These are phyloP conservation scores for Blera fallax DNA, from an alignment of 2,888 invertebrate species.

Conservation along the genomic window DNA sequence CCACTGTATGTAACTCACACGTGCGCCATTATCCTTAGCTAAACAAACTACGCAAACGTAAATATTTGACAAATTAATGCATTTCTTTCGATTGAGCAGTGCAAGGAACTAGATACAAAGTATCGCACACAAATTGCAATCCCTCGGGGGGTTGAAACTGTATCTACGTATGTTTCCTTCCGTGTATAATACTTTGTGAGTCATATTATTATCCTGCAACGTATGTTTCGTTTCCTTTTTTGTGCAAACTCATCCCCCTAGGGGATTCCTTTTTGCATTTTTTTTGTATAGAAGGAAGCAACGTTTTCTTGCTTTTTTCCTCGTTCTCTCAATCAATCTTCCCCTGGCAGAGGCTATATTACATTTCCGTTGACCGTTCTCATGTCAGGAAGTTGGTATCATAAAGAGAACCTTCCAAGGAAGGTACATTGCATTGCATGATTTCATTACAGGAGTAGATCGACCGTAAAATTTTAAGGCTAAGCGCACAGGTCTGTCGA, in stretches of 20 bases:
- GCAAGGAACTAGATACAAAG: constrained; percentile 9
- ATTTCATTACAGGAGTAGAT: constrained; percentile 41
- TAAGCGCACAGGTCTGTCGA: not conserved
- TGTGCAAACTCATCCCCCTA: constrained; percentile 52
- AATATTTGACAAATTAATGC: constrained; percentile 69
- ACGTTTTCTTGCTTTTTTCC: not conserved
- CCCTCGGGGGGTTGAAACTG: constrained; percentile 41
- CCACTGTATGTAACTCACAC: constrained; percentile 10
- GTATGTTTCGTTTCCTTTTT: constrained; percentile 29
- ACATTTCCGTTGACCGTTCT: constrained; percentile 53
- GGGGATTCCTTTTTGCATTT: constrained; percentile 44
- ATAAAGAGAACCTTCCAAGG: constrained; percentile 6
- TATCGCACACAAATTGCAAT: constrained; percentile 52
- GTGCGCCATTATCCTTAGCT: constrained; percentile 15
- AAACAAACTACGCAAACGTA: constrained; percentile 35
- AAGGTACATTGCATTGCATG: constrained; percentile 27
- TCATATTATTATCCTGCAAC: constrained; percentile 54
- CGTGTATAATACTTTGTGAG: constrained; percentile 35
- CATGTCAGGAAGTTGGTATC: constrained; percentile 36
- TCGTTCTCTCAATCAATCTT: constrained; percentile 50
- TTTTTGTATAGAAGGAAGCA: constrained; percentile 4
- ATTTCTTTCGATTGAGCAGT: constrained; percentile 61
- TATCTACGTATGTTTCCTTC: constrained; percentile 23
- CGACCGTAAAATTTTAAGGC: constrained; percentile 23
- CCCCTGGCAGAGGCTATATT: constrained; percentile 12